phyloP scores from a whole-genome alignment of 1,140 invertebrate species.

The Lerema accius region DNA sequence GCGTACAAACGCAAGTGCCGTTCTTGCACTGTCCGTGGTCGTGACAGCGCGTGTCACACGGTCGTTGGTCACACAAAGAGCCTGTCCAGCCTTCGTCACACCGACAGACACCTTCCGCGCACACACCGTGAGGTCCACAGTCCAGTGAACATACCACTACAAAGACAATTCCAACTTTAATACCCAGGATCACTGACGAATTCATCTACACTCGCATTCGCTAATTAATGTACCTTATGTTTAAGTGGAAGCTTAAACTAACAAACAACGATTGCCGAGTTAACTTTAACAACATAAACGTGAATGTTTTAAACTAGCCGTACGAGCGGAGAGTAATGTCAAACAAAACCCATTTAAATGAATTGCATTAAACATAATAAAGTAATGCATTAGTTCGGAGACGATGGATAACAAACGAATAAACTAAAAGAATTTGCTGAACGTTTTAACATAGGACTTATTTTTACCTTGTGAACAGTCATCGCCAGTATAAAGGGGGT shows the following conservation, averaged over 20 bases:
- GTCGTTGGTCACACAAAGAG: slow-evolving; percentile 93
- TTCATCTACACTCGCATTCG: neutral
- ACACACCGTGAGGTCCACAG: slow-evolving; percentile 95
- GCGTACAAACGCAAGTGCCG: slow-evolving; percentile 97
- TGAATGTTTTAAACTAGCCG: slow-evolving; percentile 2
- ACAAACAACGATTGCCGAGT: neutral
- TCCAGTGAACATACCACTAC: slow-evolving; percentile 94
- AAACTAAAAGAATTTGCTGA: no score
- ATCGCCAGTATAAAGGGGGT: slow-evolving; percentile 94
- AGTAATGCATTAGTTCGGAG: neutral
- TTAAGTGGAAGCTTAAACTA: slow-evolving; percentile 4
- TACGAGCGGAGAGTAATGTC: neutral
- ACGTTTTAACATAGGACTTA: no score
- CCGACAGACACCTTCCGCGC: slow-evolving; percentile 93
- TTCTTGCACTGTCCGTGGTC: slow-evolving; percentile 98
- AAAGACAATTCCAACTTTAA: neutral
- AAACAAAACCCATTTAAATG: neutral
- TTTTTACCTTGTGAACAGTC: slow-evolving; percentile 93
- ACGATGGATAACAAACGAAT: no score
- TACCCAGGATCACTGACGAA: neutral
- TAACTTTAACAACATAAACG: neutral
- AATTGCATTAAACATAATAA: neutral
- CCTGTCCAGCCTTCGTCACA: slow-evolving; percentile 97
- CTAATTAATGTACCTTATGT: neutral
- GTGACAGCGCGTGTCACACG: slow-evolving; percentile 95